Evolutionary conservation across 2,797 vertebrate genomes (phyloP), one percentile per base, ranked within the genome.

Genomic region (Uromys caudimaculatus): DNA sequence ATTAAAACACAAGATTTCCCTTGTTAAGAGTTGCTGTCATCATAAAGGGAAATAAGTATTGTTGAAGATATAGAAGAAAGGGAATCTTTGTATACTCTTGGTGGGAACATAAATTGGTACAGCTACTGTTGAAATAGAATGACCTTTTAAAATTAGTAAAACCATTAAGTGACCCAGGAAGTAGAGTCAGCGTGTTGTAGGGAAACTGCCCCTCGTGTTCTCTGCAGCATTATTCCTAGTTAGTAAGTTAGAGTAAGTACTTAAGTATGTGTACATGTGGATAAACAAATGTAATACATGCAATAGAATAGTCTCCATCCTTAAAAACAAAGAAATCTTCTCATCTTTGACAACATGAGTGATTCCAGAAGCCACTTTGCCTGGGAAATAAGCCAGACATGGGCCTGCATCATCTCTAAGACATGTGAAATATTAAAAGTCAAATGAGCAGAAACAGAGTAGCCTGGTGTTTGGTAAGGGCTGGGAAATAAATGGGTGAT

Each of bases 261-360:
- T 56, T 73, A n/a, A 5, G 17, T 52, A 1, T 47, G 19, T 94
- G 19, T 29, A 23, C 35, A 23, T 19, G 58, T 60, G 52, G 75
- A 23, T 17, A 14, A 41, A n/a, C 64, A 62, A 52, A 52, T 77
- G 19, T 67, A 19, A 38, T 73, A 56, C 50, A 35, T 44, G 38
- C 19, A 67, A 0, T 52, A 87, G 52, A 90, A 75, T 86, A 54
- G 38, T 38, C n/a, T 32, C 79, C 12, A 38, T 6, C 23, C 54
- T 90, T 85, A 47, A 73, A 64, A 95, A 71, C 27, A 89, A 52
- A 50, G 54, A 86, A 75, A 75, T 87, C 24, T 79, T 86, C 19
- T 86, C 56, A 86, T 93, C 60, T 89, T 64, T 9, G 44, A 56
- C 83, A 62, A 21, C 35, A 19, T 69, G 84, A 58, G 81, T 67